Evolutionary conservation across 1,140 invertebrate genomes (phyloP), one percentile per base, ranked within the genome.

Genomic region (Eriosoma lanigerum): DNA sequence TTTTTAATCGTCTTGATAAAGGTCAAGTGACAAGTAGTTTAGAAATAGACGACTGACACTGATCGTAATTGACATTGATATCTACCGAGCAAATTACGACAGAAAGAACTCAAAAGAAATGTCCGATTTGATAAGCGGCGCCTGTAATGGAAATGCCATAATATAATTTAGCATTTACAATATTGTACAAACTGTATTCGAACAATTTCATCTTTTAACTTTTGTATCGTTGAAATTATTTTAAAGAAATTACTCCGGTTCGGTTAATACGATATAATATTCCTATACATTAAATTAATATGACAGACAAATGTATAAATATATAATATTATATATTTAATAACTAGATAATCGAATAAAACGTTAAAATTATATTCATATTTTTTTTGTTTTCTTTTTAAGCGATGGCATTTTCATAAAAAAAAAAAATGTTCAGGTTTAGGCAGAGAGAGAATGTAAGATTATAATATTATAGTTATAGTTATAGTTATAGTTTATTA

Each of bases 91-190:
- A 64, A 64, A 64, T 64, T 38, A 64, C 32, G 62, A 64, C 32
- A 38, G 62, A 64, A 64, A 64, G 32, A 64, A 64, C 32, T 64
- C 17, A 44, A 64, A 38, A 64, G 9, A 64, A 64, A 29, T 64
- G 62, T 64, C 62, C n/a, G 32, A 38, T 64, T 64, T 21, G 62
- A 64, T 64, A 64, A 64, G 62, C 19, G 62, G 38, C n/a, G 62
- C 13, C 19, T 29, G 19, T 38, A 64, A 64, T 64, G 62, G 38
- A 64, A 64, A 64, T 64, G 62, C 38, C 32, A 64, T 64, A 38
- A 64, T 64, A 64, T 64, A 64, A 64, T 64, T n/a, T n/a, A n/a
- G n/a, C n/a, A n/a, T n/a, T 64, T 64, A 38, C 10, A 64, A 64
- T 64, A 13, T 4, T 64, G 62, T n/a, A 29, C 62, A 15, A 64